Conservation (phyloP, 2,797 vertebrate genomes). For the Sphaeramia orbicularis region DNA sequence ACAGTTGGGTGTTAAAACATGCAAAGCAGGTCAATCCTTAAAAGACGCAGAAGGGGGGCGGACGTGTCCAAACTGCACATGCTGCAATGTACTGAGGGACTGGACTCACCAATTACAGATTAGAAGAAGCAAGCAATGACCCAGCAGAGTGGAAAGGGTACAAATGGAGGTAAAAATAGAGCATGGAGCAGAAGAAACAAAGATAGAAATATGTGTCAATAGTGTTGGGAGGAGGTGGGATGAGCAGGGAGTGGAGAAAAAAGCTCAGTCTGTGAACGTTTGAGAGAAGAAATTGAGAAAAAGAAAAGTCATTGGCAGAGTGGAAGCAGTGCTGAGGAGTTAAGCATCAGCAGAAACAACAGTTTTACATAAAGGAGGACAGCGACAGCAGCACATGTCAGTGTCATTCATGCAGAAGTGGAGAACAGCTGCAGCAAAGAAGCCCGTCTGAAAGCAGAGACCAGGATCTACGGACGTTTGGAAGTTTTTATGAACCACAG, state of each 20-base stretch:
- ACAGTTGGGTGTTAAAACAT: conserved; percentile 52
- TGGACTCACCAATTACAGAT: conserved; percentile 97
- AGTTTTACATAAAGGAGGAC: conserved; percentile 50
- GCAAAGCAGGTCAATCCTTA: conserved; percentile 40
- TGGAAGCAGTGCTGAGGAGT: conserved; percentile 86
- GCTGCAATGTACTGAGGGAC: conserved; percentile 65
- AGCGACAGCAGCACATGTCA: conserved; percentile 53
- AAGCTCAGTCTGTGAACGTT: conserved; percentile 64
- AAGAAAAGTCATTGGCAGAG: conserved; percentile 79
- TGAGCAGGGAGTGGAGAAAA: conserved; percentile 53
- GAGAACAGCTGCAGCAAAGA: conserved; percentile 33
- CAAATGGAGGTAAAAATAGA: conserved; percentile 29
- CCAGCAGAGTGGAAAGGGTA: conserved; percentile 82
- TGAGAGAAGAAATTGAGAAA: conserved; percentile 78
- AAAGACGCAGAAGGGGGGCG: conserved; percentile 29
- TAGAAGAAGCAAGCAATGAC: conserved; percentile 94
- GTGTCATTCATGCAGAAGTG: conserved; percentile 72
- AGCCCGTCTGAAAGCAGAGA: background rate
- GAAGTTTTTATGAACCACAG: conserved; percentile 32
- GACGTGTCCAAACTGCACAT: conserved; percentile 66
- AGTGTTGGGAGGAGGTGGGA: conserved; percentile 50
- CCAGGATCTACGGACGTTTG: background rate
- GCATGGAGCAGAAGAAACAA: conserved; percentile 17
- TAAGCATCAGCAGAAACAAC: conserved; percentile 83
- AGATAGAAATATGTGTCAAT: conserved; percentile 18